A percentile compares a stretch with the other conserved stretches of the same genome.
Evolutionary conservation across 2,113 vertebrate genomes (phyloP).

Genomic region (Lophochroa leadbeateri): DNA sequence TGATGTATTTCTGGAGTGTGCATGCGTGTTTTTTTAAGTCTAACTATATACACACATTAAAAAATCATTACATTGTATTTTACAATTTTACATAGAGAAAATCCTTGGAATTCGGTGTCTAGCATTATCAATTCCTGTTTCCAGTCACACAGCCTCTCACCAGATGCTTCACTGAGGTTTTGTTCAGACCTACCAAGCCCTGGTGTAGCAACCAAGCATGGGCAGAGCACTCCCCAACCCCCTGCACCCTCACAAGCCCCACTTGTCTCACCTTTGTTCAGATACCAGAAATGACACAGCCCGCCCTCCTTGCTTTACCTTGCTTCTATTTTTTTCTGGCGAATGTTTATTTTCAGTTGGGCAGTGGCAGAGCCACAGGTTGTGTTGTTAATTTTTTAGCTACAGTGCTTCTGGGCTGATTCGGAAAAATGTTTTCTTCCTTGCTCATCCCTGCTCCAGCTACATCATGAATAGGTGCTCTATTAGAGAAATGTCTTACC

Average conservation of each 20-base stretch:
- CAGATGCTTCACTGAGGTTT: background rate
- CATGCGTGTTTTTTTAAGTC: background rate
- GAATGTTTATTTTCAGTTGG: background rate
- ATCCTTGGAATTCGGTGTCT: background rate
- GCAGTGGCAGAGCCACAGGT: background rate
- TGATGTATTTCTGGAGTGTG: background rate
- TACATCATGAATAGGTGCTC: background rate
- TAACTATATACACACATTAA: background rate
- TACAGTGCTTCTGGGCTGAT: background rate
- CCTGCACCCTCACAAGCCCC: background rate
- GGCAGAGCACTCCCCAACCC: background rate
- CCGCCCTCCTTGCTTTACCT: background rate
- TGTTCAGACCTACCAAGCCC: background rate
- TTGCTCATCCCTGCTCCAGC: accelerated
- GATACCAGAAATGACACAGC: background rate
- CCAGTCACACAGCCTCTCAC: background rate
- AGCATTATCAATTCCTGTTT: background rate
- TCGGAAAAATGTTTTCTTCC: background rate
- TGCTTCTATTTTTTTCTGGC: background rate
- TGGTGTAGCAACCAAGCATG: background rate
- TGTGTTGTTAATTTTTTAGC: background rate
- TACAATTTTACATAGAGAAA: background rate
- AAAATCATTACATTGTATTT: background rate
- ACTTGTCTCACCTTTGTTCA: background rate
- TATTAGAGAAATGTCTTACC: background rate